phyloP scores from a whole-genome alignment of 2,888 invertebrate genomes.

The Linyphia triangularis region DNA sequence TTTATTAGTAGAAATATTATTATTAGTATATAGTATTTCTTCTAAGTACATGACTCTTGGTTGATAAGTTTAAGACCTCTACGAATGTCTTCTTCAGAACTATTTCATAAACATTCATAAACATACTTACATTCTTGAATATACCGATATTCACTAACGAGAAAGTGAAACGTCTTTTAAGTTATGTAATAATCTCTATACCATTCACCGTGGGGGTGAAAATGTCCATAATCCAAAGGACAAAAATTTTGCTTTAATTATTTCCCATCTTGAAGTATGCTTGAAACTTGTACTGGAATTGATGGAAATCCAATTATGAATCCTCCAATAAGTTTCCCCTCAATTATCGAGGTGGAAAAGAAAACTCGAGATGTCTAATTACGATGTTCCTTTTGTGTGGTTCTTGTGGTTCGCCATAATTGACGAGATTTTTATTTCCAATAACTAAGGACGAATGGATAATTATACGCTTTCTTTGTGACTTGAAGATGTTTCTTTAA shows the following conservation, averaged over 20 bases:
- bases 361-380: not conserved
- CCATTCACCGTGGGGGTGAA: not conserved
- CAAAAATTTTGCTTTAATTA: not conserved
- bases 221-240: not conserved
- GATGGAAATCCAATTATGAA: conserved; percentile 25
- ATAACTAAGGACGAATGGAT: not conserved
- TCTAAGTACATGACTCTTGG: too few species aligned
- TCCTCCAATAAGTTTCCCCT: not conserved
- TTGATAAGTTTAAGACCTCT: too few species aligned
- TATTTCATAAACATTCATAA: too few species aligned
- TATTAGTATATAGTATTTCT: too few species aligned
- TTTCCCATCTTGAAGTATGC: not conserved
- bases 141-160: too few species aligned
- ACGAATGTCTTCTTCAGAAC: too few species aligned
- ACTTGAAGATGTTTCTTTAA: not conserved
- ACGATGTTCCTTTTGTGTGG: not conserved
- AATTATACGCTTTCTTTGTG: conserved; percentile 14
- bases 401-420: not conserved
- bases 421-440: conserved; percentile 4
- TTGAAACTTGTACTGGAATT: not conserved
- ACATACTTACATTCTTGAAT: too few species aligned
- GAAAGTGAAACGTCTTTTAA: too few species aligned
- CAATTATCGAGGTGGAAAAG: not conserved
- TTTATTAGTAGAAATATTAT: too few species aligned
- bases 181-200: too few species aligned